Evolutionary conservation across 2,113 vertebrate species (phyloP), one percentile per base, ranked within the genome.

Genomic region (Neodontobutis hainanensis): DNA sequence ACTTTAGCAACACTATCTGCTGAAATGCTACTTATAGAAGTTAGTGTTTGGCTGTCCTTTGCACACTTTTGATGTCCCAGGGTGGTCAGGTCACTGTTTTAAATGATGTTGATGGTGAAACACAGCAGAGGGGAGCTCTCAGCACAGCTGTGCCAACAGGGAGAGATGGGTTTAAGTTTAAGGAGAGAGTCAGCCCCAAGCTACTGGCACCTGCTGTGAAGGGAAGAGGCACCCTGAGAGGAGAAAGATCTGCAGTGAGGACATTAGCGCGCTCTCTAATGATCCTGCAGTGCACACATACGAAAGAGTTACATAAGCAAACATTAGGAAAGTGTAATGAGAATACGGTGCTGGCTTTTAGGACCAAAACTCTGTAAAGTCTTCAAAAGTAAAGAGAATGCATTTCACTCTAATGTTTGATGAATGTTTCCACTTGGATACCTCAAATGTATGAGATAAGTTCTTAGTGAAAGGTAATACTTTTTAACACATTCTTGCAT

Each of bases 231-330:
- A 65, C 55, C 12, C 61, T 19, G 65, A 66, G 73, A 74, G 65
- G 73, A 82, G 70, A 35, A 68, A 80, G 62, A 78, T 78, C 64
- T 67, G 65, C 77, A 67, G 43, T n/a, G 51, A 62, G 58, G 32
- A 34, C 19, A 14, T 73, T 36, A 15, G 42, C 44, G 6, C 32
- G 36, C 69, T 81, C 53, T 66, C 61, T 78, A 77, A 80, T 71
- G 73, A 78, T 67, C 51, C 71, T 52, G 79, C 71, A 50, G 69
- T 50, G 70, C 11, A 32, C 44, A 60, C 6, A 67, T 40, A 55
- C 55, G 43, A 80, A 40, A 12, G 50, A n/a, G 34, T 6, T 14
- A 36, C 11, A 27, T 27, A 73, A 79, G 68, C 48, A 42, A 15
- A 43, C 68, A 76, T 82, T 71, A 75, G 35, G 16, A 6, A 46